These are phyloP conservation scores for Oreortyx pictus DNA, from an alignment of 2,797 vertebrate species.

Conservation along the genomic window DNA sequence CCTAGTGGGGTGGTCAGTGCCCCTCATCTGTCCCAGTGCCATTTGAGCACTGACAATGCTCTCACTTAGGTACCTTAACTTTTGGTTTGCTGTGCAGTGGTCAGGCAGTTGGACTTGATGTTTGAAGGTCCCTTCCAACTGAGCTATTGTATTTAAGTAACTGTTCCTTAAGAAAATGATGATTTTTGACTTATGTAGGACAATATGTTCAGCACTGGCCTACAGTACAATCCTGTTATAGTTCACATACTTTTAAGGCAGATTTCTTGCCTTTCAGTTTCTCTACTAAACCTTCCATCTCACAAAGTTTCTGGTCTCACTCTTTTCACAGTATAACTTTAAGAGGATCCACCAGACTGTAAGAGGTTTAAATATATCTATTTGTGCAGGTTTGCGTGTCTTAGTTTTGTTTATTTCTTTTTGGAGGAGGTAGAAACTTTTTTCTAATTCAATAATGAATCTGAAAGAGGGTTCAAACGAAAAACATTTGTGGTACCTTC, in stretches of 20 bases:
- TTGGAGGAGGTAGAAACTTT: neutral
- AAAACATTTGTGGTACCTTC: neutral
- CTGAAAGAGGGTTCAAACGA: neutral
- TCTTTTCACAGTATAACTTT: neutral
- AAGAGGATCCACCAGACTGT: neutral
- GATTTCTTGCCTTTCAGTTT: neutral
- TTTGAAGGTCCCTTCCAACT: neutral
- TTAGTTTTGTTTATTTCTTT: neutral
- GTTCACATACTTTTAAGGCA: neutral
- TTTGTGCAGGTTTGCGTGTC: neutral
- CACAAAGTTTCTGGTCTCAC: neutral
- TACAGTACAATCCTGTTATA: neutral
- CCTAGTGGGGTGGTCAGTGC: neutral
- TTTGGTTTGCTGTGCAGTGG: neutral
- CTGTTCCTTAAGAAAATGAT: neutral
- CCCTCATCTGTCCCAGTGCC: neutral
- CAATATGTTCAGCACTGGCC: neutral
- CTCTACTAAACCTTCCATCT: neutral
- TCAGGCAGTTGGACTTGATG: neutral
- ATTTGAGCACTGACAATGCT: no score
- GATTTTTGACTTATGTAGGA: fast-evolving
- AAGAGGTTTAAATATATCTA: neutral
- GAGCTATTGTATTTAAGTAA: neutral
- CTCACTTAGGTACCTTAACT: neutral
- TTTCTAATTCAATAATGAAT: neutral